These are phyloP conservation scores for Melanotaenia duboulayi DNA, from an alignment of 2,113 vertebrate genomes.

Conservation along the genomic window DNA sequence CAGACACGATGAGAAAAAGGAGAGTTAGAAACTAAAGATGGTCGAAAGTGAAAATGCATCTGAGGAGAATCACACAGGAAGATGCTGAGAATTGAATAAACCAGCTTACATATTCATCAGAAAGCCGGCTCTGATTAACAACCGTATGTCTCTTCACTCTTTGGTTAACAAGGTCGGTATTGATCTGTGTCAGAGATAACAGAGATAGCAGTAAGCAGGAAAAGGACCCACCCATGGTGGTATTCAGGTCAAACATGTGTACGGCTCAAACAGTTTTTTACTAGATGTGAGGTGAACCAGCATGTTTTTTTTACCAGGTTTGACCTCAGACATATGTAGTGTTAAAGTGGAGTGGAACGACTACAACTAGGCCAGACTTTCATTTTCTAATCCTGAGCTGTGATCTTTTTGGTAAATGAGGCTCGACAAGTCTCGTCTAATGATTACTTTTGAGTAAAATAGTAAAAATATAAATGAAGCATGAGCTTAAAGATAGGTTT, in stretches of 20 bases:
- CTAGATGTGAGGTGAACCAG: not conserved
- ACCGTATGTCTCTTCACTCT: not conserved
- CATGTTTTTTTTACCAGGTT: not conserved
- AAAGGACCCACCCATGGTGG: too few relatives aligned
- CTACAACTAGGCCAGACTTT: not conserved
- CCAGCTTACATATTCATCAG: constrained; percentile 4
- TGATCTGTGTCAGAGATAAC: not conserved
- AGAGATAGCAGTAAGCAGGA: not conserved
- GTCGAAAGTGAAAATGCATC: not conserved
- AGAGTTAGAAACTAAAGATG: not conserved
- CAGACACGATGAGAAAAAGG: not conserved
- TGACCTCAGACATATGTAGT: too few relatives aligned
- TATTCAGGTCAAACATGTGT: too few relatives aligned
- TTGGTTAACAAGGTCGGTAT: not conserved
- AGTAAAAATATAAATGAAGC: too few relatives aligned
- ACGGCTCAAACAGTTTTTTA: too few relatives aligned
- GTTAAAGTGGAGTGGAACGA: not conserved
- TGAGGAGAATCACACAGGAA: constrained; percentile 1
- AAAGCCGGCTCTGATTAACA: not conserved
- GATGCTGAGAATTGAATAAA: not conserved
- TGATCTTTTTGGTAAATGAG: not conserved
- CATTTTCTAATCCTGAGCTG: constrained; percentile 8
- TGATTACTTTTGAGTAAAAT: not conserved
- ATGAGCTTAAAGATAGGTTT: too few relatives aligned
- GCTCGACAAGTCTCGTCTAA: not conserved